Base-by-base conservation (phyloP, 2,797 vertebrate species). In the Dendrocincla fuliginosa region DNA sequence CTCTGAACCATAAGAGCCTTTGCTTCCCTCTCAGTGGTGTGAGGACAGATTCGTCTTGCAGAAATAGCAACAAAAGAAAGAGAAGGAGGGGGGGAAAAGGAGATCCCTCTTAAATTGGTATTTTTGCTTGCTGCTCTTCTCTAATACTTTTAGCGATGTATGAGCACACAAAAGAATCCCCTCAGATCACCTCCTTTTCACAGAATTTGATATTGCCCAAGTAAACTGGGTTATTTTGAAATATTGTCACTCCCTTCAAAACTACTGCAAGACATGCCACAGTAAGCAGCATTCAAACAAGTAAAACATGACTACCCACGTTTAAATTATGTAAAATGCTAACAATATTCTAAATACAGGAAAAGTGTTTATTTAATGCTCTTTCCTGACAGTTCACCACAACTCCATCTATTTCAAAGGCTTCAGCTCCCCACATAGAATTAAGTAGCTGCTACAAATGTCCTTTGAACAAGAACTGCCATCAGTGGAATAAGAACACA, bases 341-440 rank as follows among this genome's bases (percentile, higher is more conserved):
- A 93, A 88, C 87, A 95, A 28, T 84, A 96, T 93, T 91, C 89
- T 90, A 94, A 94, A 95, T 41, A 89, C 64, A 86, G 65, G 71
- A 87, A 87, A 92, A 85, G 64, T 79, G 84, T 61, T 89, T 85
- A 79, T 92, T 95, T 92, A 93, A 87, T 81, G 55, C 55, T 93
- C 35, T 49, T 91, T 84, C 86, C 70, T 91, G 79, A 92, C 84
- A 76, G 82, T 88, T 89, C 89, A 92, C 76, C 89, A 92, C 39
- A 92, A 96, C 57, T 83, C 42, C 68, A 93, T 81, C 71, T 44
- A 89, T 95, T 95, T 96, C 95, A 97, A 97, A 96, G 82, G 89
- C 76, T 94, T 93, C 73, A 93, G 32, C 67, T 96, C 89, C 87
- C 87, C 59, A 63, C 79, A 93, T 67, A 95, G 91, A 92, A 92